Evolutionary conservation across 2,113 vertebrate species (phyloP).

Genomic region (Leucopternis melanops): DNA sequence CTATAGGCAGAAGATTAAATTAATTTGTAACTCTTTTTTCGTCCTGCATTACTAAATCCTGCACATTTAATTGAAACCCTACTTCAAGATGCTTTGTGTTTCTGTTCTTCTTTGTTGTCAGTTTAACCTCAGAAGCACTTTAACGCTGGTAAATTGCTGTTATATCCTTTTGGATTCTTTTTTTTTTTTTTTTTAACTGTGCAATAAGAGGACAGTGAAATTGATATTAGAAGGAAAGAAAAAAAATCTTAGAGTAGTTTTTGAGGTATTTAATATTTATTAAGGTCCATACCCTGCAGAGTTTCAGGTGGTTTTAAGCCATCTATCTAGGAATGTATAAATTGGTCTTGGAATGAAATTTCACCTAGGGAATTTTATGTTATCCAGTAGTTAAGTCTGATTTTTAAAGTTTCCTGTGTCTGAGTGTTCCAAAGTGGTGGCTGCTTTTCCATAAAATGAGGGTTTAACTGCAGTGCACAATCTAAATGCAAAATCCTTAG

Average conservation of each 20-base stretch:
- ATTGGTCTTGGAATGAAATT: slow-evolving; percentile 68
- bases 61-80: slow-evolving; percentile 80
- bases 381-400: slow-evolving; percentile 74
- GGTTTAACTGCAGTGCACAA: slow-evolving; percentile 58
- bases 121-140: slow-evolving; percentile 76
- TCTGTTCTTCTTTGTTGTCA: slow-evolving; percentile 70
- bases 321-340: slow-evolving; percentile 61
- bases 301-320: slow-evolving; percentile 70
- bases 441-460: slow-evolving; percentile 42
- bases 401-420: slow-evolving; percentile 57
- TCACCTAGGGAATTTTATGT: slow-evolving; percentile 68
- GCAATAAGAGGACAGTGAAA: slow-evolving; percentile 42
- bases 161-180: slow-evolving; percentile 71
- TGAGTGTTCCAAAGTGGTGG: slow-evolving; percentile 9
- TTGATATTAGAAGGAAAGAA: slow-evolving; percentile 62
- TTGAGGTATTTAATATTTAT: slow-evolving; percentile 81
- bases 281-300: slow-evolving; percentile 58
- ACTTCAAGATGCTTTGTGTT: slow-evolving; percentile 76
- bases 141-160: slow-evolving; percentile 74
- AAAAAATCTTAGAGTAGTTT: slow-evolving; percentile 67
- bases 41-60: slow-evolving; percentile 75
- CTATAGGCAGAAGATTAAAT: slow-evolving; percentile 87
- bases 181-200: background rate
- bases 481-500: slow-evolving; percentile 70
- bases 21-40: slow-evolving; percentile 76